Conservation (phyloP, 2,797 vertebrate species). For the Mustela erminea region DNA sequence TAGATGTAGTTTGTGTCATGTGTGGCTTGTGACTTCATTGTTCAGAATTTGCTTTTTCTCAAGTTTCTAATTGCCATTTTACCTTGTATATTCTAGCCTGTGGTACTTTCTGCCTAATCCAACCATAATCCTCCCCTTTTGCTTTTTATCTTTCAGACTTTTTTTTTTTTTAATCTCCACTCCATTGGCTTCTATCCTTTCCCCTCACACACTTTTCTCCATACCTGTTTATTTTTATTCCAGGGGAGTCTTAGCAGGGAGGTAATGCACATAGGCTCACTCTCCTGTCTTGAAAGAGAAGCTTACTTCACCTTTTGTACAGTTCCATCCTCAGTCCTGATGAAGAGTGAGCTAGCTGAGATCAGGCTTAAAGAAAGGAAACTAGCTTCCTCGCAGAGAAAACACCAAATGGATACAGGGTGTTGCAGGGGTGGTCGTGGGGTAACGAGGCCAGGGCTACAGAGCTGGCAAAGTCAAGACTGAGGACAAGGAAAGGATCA, state of each 20-base stretch:
- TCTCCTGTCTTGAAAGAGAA: not conserved
- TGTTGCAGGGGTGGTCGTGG: not conserved
- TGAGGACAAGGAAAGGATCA: not conserved
- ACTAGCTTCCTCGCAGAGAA: not conserved
- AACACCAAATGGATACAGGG: not conserved
- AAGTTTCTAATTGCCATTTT: not conserved
- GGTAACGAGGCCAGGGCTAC: not conserved
- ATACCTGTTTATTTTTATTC: not conserved
- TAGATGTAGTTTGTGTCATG: not conserved
- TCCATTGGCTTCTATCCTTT: not conserved
- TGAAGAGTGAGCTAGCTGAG: not conserved
- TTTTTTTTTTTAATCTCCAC: not conserved
- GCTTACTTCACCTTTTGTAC: not conserved
- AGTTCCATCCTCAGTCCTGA: not conserved
- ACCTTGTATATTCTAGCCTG: not conserved
- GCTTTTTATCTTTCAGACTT: constrained; percentile 4
- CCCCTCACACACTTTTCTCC: not conserved
- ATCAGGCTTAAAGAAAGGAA: not conserved
- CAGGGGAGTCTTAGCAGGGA: not conserved
- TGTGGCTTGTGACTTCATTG: not conserved
- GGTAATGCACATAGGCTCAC: not conserved
- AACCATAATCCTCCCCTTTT: not conserved
- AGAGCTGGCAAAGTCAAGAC: not conserved
- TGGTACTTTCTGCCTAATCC: constrained; percentile 8
- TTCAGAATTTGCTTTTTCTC: constrained; percentile 42